Percentiles rank a stretch among this genome's conserved stretches.
Evolutionary conservation across 2,113 vertebrate species (phyloP).

Genomic region (Hipposideros armiger): DNA sequence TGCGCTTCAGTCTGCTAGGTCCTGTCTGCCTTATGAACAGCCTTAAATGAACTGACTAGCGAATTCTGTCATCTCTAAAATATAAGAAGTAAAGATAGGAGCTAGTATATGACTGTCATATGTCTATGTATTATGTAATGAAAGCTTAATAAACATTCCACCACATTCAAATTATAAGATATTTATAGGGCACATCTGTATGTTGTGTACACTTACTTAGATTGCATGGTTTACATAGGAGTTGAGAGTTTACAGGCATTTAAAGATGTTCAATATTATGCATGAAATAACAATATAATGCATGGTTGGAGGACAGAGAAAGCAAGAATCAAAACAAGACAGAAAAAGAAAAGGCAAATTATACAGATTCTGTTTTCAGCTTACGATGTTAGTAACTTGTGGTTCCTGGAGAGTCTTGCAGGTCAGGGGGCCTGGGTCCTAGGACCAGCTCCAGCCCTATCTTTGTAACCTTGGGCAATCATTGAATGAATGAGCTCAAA

Average conservation of each 20-base stretch:
- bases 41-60: neutral
- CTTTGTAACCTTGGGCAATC: too few species aligned
- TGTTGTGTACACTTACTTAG: neutral
- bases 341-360: neutral
- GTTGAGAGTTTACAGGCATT: neutral
- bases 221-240: neutral
- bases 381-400: neutral
- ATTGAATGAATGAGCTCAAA: neutral
- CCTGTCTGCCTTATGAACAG: neutral
- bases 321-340: neutral
- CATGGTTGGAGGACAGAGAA: constrained; percentile 10
- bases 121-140: neutral
- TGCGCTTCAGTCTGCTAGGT: neutral
- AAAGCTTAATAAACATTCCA: neutral
- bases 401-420: neutral
- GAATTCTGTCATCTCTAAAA: neutral
- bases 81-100: neutral
- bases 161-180: neutral
- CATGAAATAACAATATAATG: neutral
- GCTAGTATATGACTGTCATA: neutral
- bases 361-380: neutral
- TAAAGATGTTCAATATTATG: neutral
- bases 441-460: fast-evolving
- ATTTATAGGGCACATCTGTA: neutral
- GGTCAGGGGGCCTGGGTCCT: neutral